These are phyloP conservation scores for Galbula dea DNA, from an alignment of 2,113 vertebrate species.

Conservation along the genomic window DNA sequence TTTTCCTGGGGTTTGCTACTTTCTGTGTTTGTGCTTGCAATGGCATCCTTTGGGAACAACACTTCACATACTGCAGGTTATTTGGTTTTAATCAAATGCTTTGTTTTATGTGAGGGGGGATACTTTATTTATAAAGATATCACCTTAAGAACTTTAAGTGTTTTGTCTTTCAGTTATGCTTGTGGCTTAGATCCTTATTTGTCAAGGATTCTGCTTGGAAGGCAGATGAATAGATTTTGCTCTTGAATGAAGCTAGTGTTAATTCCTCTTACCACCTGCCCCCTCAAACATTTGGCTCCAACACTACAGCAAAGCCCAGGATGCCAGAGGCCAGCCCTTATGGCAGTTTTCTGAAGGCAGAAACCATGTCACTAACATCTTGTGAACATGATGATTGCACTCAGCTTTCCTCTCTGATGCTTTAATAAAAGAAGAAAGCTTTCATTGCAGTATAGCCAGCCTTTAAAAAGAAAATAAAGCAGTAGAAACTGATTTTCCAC, in stretches of 20 bases:
- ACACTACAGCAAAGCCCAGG: neutral
- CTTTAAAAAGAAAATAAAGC: neutral
- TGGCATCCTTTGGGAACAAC: neutral
- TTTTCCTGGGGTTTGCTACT: neutral
- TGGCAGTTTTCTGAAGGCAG: neutral
- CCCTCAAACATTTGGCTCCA: conserved; percentile 29
- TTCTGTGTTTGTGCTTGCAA: neutral
- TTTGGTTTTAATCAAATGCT: neutral
- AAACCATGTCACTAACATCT: neutral
- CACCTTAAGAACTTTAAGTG: neutral
- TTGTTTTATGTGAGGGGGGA: neutral
- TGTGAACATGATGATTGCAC: neutral
- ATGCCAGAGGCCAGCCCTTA: neutral
- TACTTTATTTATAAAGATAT: neutral
- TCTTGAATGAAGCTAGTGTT: conserved; percentile 37
- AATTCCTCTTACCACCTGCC: conserved; percentile 27
- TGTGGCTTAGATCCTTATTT: neutral
- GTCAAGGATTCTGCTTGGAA: neutral
- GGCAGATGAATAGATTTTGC: neutral
- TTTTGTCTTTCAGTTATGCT: neutral
- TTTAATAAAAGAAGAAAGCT: neutral
- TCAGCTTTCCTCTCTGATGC: neutral
- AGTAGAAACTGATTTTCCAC: neutral
- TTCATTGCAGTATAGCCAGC: neutral
- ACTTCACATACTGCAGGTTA: neutral